Percentiles rank a stretch among this genome's conserved stretches.
Evolutionary conservation across 1,140 invertebrate genomes (phyloP).

Genomic region (Diabrotica virgifera): DNA sequence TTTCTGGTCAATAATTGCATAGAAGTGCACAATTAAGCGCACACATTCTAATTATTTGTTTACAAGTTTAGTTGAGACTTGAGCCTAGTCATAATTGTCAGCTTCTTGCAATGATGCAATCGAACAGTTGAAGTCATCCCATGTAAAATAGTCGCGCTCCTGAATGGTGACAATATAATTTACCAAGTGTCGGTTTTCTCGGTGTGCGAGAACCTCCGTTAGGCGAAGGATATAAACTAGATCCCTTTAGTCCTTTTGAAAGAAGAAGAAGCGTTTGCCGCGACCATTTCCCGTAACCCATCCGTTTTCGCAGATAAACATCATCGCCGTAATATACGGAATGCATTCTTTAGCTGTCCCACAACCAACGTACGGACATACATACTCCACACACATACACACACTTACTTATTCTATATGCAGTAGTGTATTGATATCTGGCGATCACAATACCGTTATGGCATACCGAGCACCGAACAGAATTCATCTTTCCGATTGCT

Average conservation of each 20-base stretch:
- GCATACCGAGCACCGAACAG: neutral
- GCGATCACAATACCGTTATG: neutral
- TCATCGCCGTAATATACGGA: neutral
- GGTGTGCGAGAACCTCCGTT: neutral
- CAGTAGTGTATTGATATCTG: slow-evolving; percentile 2
- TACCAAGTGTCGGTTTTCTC: neutral
- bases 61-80: too few species aligned
- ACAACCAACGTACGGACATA: neutral
- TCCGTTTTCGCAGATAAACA: neutral
- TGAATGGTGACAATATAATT: neutral
- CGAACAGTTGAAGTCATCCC: too few species aligned
- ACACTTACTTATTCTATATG: neutral
- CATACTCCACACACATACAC: neutral
- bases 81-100: too few species aligned
- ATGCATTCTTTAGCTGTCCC: neutral
- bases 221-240: neutral
- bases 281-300: neutral
- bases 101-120: too few species aligned
- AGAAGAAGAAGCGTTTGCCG: neutral
- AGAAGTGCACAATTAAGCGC: too few species aligned
- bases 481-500: neutral
- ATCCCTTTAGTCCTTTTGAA: neutral
- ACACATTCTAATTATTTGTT: too few species aligned
- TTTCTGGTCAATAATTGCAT: too few species aligned
- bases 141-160: too few species aligned